phyloP scores from a whole-genome alignment of 2,797 vertebrate species.

The Urosaurus nigricauda region DNA sequence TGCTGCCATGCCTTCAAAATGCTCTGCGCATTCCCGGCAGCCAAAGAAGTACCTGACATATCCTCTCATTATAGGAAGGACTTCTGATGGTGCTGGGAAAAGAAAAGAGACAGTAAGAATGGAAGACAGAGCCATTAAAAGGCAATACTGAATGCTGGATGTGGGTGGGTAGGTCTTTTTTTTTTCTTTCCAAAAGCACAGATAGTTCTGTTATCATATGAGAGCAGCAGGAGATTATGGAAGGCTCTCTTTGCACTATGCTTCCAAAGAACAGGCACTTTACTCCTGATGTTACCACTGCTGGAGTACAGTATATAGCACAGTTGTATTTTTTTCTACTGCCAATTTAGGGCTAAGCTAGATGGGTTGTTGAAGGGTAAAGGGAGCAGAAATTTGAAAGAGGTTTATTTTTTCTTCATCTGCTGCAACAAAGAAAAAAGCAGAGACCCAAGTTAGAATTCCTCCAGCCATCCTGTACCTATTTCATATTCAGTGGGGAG shows the following conservation, averaged over 20 bases:
- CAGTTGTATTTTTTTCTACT: neutral
- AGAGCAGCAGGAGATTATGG: neutral
- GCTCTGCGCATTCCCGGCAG: slow-evolving; percentile 86
- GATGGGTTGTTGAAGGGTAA: neutral
- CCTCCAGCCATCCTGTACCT: neutral
- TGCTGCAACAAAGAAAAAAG: no score
- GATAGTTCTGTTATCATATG: neutral
- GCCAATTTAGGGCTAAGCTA: neutral
- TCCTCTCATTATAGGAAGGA: slow-evolving; percentile 84
- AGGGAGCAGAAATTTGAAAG: no score
- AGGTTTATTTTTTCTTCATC: no score
- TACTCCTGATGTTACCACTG: neutral
- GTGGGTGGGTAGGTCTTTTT: neutral
- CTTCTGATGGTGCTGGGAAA: slow-evolving; percentile 82
- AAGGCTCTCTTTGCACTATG: neutral
- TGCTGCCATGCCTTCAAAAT: slow-evolving; percentile 90
- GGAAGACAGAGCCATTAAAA: neutral
- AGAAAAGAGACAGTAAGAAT: neutral
- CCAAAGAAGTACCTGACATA: slow-evolving; percentile 90
- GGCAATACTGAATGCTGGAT: neutral
- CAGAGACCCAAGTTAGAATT: no score
- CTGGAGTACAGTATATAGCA: neutral
- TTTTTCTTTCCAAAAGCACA: neutral
- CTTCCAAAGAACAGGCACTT: neutral
- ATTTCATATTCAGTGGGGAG: neutral